phyloP scores from a whole-genome alignment of 2,888 invertebrate genomes.

The Heteromurus nitidus region DNA sequence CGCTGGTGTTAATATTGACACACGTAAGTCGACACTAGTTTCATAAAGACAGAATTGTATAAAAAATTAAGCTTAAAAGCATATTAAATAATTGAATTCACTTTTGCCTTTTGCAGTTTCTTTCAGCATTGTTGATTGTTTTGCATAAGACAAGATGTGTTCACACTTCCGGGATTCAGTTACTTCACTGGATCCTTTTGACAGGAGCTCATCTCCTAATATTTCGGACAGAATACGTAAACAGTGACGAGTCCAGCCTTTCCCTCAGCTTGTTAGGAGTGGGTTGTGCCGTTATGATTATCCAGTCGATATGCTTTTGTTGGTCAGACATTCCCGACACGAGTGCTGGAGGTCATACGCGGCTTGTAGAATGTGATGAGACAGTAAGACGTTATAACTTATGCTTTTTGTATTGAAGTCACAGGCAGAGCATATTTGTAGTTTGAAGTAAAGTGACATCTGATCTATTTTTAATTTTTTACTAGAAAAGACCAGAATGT shows the following conservation, averaged over 20 bases:
- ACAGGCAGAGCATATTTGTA: too few species aligned
- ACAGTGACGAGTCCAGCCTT: constrained; percentile 70
- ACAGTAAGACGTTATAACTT: too few species aligned
- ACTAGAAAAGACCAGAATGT: constrained; percentile 79
- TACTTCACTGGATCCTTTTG: constrained; percentile 91
- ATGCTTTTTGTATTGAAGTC: too few species aligned
- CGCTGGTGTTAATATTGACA: constrained; percentile 36
- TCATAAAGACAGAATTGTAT: neutral
- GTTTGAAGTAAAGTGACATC: too few species aligned
- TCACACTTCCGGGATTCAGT: constrained; percentile 91
- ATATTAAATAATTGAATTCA: constrained; percentile 8
- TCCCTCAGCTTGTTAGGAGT: constrained; percentile 86
- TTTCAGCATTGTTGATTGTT: constrained; percentile 83
- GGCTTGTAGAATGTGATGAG: too few species aligned
- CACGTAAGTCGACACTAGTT: constrained; percentile 30
- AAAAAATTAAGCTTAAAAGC: neutral
- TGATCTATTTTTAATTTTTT: constrained; percentile 11
- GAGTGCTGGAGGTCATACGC: constrained; percentile 74
- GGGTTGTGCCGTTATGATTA: constrained; percentile 83
- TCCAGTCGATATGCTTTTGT: constrained; percentile 86
- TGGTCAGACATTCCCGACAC: constrained; percentile 80
- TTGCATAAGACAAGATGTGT: constrained; percentile 90
- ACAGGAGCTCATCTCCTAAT: constrained; percentile 84
- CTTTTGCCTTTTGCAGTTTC: constrained; percentile 78
- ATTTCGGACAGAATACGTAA: constrained; percentile 81